These are phyloP conservation scores for Carpatolechia fugitivella DNA, from an alignment of 2,888 invertebrate species.

Conservation along the genomic window DNA sequence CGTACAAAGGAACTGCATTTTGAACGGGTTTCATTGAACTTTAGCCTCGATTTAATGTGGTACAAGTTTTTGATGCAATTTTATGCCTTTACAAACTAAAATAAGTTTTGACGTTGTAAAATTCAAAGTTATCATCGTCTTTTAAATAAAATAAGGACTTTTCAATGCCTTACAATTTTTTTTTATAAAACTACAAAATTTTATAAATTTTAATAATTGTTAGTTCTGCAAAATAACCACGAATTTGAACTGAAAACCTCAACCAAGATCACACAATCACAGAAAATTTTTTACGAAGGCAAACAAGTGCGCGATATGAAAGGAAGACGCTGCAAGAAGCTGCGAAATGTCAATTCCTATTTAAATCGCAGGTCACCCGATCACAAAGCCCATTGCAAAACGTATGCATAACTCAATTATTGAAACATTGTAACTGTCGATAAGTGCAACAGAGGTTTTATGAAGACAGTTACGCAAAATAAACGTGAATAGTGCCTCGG, in stretches of 20 bases:
- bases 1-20: neutral
- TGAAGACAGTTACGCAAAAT: slow-evolving; percentile 44
- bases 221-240: too few relatives aligned
- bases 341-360: slow-evolving; percentile 53
- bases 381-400: slow-evolving; percentile 21
- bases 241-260: neutral
- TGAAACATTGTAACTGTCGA: slow-evolving; percentile 28
- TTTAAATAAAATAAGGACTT: too few relatives aligned
- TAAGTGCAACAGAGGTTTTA: slow-evolving; percentile 24
- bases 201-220: too few relatives aligned
- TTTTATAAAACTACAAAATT: too few relatives aligned
- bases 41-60: neutral
- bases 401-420: slow-evolving; percentile 13
- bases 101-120: too few relatives aligned
- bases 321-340: slow-evolving; percentile 54
- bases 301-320: slow-evolving; percentile 58
- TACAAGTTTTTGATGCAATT: too few relatives aligned
- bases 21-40: neutral
- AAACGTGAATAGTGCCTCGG: slow-evolving; percentile 26
- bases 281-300: slow-evolving; percentile 53
- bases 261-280: neutral
- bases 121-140: too few relatives aligned
- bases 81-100: too few relatives aligned
- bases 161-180: neutral
- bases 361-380: slow-evolving; percentile 27